A percentile compares a stretch with the other conserved stretches of the same genome.
phyloP scores from a whole-genome alignment of 2,797 vertebrate genomes.

The Diglossa cyanea region DNA sequence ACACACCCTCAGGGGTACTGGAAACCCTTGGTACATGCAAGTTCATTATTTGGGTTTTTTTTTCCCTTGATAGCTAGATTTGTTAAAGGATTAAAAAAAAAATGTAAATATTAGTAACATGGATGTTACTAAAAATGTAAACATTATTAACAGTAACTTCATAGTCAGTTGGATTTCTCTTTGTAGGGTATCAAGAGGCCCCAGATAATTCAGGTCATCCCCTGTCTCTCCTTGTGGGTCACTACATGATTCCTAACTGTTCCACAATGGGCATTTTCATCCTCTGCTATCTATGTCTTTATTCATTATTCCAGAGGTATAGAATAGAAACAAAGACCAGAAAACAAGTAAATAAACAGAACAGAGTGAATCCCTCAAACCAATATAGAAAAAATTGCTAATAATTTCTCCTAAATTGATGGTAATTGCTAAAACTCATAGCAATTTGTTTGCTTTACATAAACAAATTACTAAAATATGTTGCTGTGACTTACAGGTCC shows the following conservation, averaged over 20 bases:
- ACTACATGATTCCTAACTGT: fast-evolving
- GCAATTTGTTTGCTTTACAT: conserved; percentile 31
- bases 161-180: not conserved
- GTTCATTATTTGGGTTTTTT: fast-evolving
- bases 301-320: not conserved
- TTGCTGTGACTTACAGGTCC: conserved; percentile 44
- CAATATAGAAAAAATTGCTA: not conserved
- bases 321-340: not conserved
- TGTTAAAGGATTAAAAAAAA: not conserved
- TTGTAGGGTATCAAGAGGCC: not conserved
- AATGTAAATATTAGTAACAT: fast-evolving
- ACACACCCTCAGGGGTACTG: not conserved
- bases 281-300: not conserved
- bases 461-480: conserved; percentile 53
- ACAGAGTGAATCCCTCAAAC: not conserved
- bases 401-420: conserved; percentile 29
- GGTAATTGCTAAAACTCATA: conserved; percentile 2
- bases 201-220: not conserved
- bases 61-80: not conserved
- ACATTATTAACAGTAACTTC: no score
- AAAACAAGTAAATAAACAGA: not conserved
- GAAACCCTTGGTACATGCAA: not conserved
- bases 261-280: not conserved
- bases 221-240: not conserved
- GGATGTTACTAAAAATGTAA: not conserved